Percentiles rank a stretch among this genome's conserved stretches.
phyloP scores from a whole-genome alignment of 2,797 vertebrate species.

The Pangasius macronema region DNA sequence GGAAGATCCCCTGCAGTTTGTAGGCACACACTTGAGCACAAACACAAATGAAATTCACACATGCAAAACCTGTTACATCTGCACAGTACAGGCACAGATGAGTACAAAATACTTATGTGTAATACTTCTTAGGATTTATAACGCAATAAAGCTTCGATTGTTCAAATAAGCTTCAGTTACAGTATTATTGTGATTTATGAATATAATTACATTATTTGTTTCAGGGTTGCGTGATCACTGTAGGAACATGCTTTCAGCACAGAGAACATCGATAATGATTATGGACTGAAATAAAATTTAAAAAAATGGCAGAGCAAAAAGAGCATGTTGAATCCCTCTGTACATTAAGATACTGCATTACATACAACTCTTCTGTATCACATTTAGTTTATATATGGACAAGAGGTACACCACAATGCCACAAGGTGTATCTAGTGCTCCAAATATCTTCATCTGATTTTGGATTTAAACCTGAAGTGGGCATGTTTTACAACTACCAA shows the following conservation, averaged over 20 bases:
- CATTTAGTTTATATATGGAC: neutral
- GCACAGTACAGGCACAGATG: conserved; percentile 6
- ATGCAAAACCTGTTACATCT: conserved; percentile 37
- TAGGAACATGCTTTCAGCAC: neutral
- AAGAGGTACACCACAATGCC: neutral
- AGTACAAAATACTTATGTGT: neutral
- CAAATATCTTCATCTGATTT: neutral
- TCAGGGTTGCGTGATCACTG: conserved; percentile 5
- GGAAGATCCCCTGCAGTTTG: conserved; percentile 39
- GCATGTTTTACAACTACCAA: neutral
- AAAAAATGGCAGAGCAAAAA: neutral
- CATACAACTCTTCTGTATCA: neutral
- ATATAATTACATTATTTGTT: conserved; percentile 11
- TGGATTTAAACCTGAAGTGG: neutral
- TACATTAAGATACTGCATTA: neutral
- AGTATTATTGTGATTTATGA: conserved; percentile 12
- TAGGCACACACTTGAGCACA: conserved; percentile 24
- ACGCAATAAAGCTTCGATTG: neutral
- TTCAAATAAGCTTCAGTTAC: neutral
- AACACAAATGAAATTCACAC: conserved; percentile 31
- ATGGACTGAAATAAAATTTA: conserved; percentile 9
- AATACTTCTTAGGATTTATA: neutral
- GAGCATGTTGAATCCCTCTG: neutral
- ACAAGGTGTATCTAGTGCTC: neutral
- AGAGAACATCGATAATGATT: conserved; percentile 35